Percentiles rank a stretch among this genome's conserved stretches.
Conservation (phyloP, 2,113 vertebrate genomes). For the Tapirus terrestris region DNA sequence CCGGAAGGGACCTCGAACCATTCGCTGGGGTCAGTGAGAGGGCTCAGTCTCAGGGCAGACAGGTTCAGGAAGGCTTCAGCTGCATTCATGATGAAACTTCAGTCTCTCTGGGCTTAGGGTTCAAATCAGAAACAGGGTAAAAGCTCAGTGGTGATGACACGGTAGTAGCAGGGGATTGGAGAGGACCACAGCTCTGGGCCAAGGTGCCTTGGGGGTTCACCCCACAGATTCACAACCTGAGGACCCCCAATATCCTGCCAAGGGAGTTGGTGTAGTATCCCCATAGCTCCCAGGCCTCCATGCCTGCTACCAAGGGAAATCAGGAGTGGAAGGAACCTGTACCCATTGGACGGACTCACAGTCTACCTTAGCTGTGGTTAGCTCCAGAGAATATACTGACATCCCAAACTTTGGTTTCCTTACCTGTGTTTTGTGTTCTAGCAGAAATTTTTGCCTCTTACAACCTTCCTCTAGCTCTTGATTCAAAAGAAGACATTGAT, state of each 20-base stretch:
- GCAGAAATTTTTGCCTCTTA: not conserved
- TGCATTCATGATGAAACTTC: not conserved
- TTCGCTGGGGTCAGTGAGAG: not conserved
- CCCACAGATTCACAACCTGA: not conserved
- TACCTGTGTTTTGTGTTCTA: not conserved
- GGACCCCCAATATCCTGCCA: not conserved
- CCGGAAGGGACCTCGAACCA: not conserved
- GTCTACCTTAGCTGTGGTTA: not conserved
- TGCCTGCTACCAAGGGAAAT: not conserved
- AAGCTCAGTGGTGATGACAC: not conserved
- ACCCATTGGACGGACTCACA: not conserved
- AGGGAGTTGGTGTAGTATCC: not conserved
- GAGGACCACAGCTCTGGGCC: not conserved
- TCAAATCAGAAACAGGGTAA: not conserved
- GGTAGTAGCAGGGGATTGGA: fast-evolving
- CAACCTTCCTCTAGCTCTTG: constrained; percentile 3
- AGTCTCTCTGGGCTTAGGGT: not conserved
- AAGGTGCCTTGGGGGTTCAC: not conserved
- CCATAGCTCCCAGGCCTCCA: not conserved
- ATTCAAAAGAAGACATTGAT: not conserved
- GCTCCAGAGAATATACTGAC: not conserved
- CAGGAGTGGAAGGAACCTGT: not conserved
- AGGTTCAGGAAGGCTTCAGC: not conserved
- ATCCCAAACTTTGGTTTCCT: not conserved
- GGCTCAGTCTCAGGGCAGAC: not conserved